Percentiles rank a stretch among this genome's conserved stretches.
These are phyloP conservation scores for Todiramphus saurophagus DNA, from an alignment of 2,113 vertebrate genomes.

Conservation along the genomic window DNA sequence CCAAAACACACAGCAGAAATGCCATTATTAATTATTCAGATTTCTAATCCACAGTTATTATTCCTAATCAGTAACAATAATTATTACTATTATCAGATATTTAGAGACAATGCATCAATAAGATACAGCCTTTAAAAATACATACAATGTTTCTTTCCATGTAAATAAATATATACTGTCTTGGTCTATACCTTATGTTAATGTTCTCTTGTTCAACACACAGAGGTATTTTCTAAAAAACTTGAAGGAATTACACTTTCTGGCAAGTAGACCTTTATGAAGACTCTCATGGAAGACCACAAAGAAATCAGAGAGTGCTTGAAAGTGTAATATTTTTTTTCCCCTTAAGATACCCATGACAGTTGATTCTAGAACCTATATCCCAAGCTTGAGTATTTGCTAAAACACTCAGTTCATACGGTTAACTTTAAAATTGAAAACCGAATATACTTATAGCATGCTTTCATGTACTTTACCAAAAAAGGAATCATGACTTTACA, in stretches of 20 bases:
- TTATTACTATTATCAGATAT: neutral
- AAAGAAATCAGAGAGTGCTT: neutral
- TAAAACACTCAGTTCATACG: neutral
- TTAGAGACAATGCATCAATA: neutral
- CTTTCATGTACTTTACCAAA: neutral
- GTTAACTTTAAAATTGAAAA: neutral
- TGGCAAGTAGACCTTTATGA: neutral
- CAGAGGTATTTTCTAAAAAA: neutral
- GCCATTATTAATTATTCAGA: neutral
- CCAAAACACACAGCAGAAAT: neutral
- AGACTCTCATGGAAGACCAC: neutral
- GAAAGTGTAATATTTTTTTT: neutral
- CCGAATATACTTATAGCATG: neutral
- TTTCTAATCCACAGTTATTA: neutral
- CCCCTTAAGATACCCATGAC: neutral
- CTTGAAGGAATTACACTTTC: fast-evolving
- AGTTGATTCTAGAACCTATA: neutral
- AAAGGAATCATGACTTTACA: neutral
- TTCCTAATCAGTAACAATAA: neutral
- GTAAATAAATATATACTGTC: neutral
- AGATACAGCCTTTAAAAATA: neutral
- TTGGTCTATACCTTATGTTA: neutral
- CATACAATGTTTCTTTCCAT: neutral
- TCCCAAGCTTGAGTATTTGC: neutral
- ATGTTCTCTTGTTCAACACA: neutral